Evolutionary conservation across 1,140 invertebrate genomes (phyloP).

Genomic region (Scaptomyza hsui): DNA sequence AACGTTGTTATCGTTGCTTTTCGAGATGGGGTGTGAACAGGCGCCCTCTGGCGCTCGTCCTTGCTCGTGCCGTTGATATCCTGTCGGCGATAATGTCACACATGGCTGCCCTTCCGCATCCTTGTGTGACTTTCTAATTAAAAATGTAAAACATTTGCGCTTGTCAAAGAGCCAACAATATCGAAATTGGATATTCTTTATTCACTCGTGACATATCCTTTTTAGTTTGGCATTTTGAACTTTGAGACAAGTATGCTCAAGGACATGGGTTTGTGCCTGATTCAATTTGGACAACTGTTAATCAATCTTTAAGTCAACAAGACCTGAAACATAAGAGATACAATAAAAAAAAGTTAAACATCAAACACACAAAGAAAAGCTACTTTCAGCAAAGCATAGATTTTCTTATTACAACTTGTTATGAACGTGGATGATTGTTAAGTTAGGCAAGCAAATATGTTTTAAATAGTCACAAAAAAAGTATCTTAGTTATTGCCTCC

Average conservation of each 20-base stretch:
- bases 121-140: slow-evolving; percentile 71
- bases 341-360: too few relatives aligned
- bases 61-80: slow-evolving; percentile 45
- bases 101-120: slow-evolving; percentile 42
- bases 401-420: too few relatives aligned
- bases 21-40: slow-evolving; percentile 34
- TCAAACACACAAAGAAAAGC: background rate
- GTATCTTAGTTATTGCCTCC: slow-evolving; percentile 85
- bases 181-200: slow-evolving; percentile 47
- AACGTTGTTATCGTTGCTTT: slow-evolving; percentile 3
- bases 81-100: slow-evolving; percentile 75
- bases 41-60: slow-evolving; percentile 16
- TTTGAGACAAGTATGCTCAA: background rate
- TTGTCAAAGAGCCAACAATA: slow-evolving; percentile 37
- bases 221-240: slow-evolving; percentile 16
- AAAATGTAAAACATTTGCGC: slow-evolving; percentile 75
- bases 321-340: too few relatives aligned
- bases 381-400: background rate
- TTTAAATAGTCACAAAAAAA: background rate
- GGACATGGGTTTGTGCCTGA: background rate
- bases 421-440: too few relatives aligned
- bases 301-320: background rate
- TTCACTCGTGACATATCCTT: slow-evolving; percentile 34
- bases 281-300: background rate
- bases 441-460: too few relatives aligned